Evolutionary conservation across 2,113 vertebrate species (phyloP), one percentile per base, ranked within the genome.

Genomic region (Ploceus nigricollis): DNA sequence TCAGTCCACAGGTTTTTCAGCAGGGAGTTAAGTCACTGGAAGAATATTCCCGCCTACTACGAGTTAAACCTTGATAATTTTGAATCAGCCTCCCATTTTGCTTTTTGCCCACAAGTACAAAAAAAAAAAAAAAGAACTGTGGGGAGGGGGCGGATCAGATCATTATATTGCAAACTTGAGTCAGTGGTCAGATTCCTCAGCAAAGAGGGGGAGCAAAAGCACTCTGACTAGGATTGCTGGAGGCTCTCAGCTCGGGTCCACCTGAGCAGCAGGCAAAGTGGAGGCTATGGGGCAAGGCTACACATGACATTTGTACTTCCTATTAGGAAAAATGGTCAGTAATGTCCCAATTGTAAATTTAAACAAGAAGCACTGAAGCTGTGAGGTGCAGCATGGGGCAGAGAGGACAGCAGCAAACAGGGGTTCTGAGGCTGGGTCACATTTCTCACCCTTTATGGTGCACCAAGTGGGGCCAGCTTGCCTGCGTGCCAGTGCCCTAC

Each of bases 311-410:
- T 89, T 93, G 33, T 44, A 79, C 45, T 91, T 89, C 48, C 76
- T 44, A 2, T 7, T 33, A 64, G 68, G 14, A 72, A 92, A 92
- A 84, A 76, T 50, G 31, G 83, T 28, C 53, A 72, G 44, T 56
- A 77, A 56, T 24, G 30, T 86, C 82, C 69, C 78, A 45, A 37
- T n/a, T 35, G 25, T 77, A 79, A 91, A 96, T 96, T 93, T 78
- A 95, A 94, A 90, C 47, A 82, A 92, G 77, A 94, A 87, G 61
- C 21, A 9, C 40, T 39, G n/a, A 82, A 28, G 48, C 8, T 75
- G 23, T 27, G 40, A 88, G 71, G 31, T 58, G 27, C 1, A 2
- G 39, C 4, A 0, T 20, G 21, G 31, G 57, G 35, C 42, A 61
- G 16, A 72, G 53, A 39, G 25, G 9, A 15, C 7, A 92, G 23